Evolutionary conservation across 2,797 vertebrate genomes (phyloP).

Genomic region (Euphonia xanthogaster): DNA sequence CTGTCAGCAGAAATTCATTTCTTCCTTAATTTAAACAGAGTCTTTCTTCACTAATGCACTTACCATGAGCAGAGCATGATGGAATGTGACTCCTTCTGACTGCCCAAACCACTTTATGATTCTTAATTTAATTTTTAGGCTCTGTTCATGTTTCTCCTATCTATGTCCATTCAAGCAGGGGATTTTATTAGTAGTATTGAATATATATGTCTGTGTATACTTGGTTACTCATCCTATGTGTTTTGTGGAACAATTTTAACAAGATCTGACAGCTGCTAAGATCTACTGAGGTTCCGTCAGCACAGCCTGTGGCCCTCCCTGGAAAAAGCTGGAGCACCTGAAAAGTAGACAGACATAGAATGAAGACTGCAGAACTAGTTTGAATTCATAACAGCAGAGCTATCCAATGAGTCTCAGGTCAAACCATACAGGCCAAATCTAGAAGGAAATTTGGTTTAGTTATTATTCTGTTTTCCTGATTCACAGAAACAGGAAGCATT

Average conservation of each 20-base stretch:
- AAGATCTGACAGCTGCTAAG: neutral
- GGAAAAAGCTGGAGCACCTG: neutral
- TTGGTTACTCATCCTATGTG: neutral
- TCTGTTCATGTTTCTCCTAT: neutral
- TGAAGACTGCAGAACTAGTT: neutral
- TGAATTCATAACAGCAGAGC: neutral
- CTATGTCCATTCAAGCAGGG: neutral
- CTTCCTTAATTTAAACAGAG: neutral
- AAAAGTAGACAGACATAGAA: neutral
- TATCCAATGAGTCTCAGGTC: neutral
- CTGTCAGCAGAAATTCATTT: neutral
- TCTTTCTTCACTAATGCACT: neutral
- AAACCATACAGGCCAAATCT: neutral
- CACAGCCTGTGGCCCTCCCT: neutral
- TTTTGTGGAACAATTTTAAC: neutral
- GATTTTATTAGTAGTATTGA: neutral
- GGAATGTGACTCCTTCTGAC: neutral
- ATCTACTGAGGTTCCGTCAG: neutral
- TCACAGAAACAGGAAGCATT: neutral
- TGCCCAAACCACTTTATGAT: neutral
- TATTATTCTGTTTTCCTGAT: neutral
- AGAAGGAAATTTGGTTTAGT: neutral
- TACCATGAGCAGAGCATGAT: neutral
- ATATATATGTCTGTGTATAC: neutral
- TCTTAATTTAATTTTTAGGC: neutral